phyloP scores from a whole-genome alignment of 92 coral and sea anemone genomes.

The Blastomussa wellsi region DNA sequence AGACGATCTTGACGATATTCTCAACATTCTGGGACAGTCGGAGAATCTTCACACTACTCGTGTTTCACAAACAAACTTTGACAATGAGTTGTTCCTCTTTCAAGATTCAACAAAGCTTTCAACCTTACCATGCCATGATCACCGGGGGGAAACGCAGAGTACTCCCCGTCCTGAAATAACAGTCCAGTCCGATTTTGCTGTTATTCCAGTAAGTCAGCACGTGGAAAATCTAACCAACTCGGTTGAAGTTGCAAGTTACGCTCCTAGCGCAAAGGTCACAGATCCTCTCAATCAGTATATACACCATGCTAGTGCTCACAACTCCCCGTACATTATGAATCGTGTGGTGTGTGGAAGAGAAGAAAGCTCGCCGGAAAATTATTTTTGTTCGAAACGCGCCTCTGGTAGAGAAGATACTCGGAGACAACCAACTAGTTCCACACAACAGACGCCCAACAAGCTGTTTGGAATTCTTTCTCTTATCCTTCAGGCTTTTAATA shows the following conservation, averaged over 20 bases:
- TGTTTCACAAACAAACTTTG: neutral
- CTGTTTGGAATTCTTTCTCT: conserved; percentile 15
- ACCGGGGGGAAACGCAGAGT: too few species aligned
- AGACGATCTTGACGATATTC: conserved; percentile 9
- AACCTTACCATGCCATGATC: neutral
- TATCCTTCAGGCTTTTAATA: conserved; percentile 22
- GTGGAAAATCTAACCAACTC: neutral
- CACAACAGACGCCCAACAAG: neutral
- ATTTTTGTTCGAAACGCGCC: neutral
- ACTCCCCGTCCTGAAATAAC: neutral
- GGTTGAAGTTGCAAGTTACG: neutral
- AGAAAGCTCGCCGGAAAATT: neutral
- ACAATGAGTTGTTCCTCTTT: neutral
- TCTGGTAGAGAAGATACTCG: neutral
- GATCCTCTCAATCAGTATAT: neutral
- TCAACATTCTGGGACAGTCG: conserved; percentile 10
- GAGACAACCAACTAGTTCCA: neutral
- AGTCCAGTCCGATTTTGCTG: neutral
- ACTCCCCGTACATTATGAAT: neutral
- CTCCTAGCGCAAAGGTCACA: neutral
- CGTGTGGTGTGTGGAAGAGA: neutral
- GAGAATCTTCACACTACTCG: neutral
- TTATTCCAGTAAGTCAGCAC: neutral
- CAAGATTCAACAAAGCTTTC: neutral
- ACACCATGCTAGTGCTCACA: neutral